phyloP scores from a whole-genome alignment of 2,113 vertebrate genomes.

The Chelonoidis abingdonii region DNA sequence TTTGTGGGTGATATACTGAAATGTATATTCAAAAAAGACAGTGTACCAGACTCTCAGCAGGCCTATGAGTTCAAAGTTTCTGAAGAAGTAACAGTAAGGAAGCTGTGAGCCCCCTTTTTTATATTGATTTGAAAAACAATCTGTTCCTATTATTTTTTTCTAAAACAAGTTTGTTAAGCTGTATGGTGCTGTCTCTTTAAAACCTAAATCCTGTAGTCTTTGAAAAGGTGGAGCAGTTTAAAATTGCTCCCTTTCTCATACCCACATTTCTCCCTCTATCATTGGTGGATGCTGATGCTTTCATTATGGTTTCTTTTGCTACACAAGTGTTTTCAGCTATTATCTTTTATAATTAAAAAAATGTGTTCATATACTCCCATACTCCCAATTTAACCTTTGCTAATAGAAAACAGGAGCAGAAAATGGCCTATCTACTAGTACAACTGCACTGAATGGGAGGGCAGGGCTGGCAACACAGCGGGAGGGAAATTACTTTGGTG shows the following conservation, averaged over 20 bases:
- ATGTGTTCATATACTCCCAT: constrained; percentile 48
- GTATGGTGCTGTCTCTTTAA: background rate
- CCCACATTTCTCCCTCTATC: background rate
- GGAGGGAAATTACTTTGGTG: constrained; percentile 73
- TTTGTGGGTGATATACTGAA: background rate
- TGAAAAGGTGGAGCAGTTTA: background rate
- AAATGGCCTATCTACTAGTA: constrained; percentile 42
- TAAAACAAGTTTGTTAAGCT: background rate
- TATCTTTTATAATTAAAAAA: constrained; percentile 74
- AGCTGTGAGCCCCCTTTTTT: background rate
- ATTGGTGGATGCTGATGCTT: background rate
- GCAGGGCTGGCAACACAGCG: constrained; percentile 62
- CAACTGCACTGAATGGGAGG: constrained; percentile 65
- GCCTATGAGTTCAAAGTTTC: background rate
- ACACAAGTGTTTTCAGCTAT: constrained; percentile 27
- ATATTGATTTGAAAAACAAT: background rate
- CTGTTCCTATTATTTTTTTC: background rate
- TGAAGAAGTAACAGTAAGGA: background rate
- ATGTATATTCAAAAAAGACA: background rate
- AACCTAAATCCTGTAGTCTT: background rate
- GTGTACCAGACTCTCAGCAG: background rate
- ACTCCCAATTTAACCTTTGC: constrained; percentile 51
- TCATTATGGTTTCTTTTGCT: constrained; percentile 1
- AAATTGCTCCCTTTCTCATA: background rate
- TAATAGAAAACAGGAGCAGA: constrained; percentile 29